Evolutionary conservation across 2,888 invertebrate genomes (phyloP).

Genomic region (Amiota minor): DNA sequence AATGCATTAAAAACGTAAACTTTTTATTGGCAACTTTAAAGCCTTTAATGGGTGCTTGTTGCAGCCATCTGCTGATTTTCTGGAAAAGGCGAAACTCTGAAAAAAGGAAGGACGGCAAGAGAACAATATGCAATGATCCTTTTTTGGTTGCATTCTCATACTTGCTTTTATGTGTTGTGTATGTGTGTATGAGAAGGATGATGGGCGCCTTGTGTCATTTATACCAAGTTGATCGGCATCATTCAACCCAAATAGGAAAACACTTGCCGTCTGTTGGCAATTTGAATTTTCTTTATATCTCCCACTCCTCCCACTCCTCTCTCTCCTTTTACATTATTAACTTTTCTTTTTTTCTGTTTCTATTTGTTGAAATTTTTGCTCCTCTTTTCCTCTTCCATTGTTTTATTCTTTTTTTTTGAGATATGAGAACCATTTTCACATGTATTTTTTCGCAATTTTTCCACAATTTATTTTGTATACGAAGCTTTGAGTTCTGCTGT

Average conservation of each 20-base stretch:
- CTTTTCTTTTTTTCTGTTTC: neutral
- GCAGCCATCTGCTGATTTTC: neutral
- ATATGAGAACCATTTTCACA: too few relatives aligned
- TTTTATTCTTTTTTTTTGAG: neutral
- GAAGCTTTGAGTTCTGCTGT: too few relatives aligned
- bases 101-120: too few relatives aligned
- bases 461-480: too few relatives aligned
- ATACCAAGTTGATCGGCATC: constrained; percentile 23
- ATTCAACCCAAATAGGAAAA: constrained; percentile 24
- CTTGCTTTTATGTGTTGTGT: neutral
- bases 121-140: too few relatives aligned
- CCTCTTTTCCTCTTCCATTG: neutral
- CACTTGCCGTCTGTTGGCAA: constrained; percentile 18
- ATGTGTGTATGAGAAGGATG: neutral
- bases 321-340: neutral
- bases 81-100: too few relatives aligned
- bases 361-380: neutral
- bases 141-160: neutral
- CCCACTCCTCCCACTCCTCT: neutral
- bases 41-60: neutral
- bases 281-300: constrained; percentile 10
- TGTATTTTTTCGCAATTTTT: too few relatives aligned
- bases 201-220: constrained; percentile 4
- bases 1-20: constrained; percentile 18
- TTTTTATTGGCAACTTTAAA: constrained; percentile 16